Evolutionary conservation across 1,140 invertebrate species (phyloP).

Genomic region (Trichonephila inaurata): DNA sequence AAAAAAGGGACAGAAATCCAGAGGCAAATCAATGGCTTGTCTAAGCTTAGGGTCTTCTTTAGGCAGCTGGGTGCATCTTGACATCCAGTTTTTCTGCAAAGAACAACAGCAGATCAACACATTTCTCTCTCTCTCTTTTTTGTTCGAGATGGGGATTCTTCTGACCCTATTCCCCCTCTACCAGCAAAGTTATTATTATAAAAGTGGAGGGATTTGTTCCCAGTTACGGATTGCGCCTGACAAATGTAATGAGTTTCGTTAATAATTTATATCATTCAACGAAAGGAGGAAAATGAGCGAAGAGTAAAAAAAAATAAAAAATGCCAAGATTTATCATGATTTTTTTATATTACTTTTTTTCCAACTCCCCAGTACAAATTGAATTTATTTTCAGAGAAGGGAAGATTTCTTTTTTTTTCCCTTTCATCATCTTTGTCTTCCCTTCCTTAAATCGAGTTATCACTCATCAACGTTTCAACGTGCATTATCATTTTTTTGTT

Average conservation of each 20-base stretch:
- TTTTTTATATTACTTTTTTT: background rate
- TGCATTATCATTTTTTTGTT: conserved; percentile 18
- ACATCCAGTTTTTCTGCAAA: conserved; percentile 43
- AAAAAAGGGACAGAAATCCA: conserved; percentile 43
- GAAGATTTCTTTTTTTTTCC: background rate
- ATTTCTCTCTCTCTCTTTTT: background rate
- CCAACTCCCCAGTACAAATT: conserved; percentile 36
- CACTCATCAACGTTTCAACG: conserved; percentile 31
- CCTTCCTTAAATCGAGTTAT: conserved; percentile 50
- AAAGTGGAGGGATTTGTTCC: conserved; percentile 65
- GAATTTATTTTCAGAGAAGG: conserved; percentile 49
- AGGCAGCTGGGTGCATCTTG: conserved; percentile 60
- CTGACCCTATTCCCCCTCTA: background rate
- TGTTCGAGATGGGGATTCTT: background rate
- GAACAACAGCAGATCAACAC: conserved; percentile 67
- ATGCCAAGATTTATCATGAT: conserved; percentile 53
- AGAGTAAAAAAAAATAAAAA: background rate
- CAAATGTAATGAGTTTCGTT: conserved; percentile 75
- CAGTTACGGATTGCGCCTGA: conserved; percentile 70
- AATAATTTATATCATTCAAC: conserved; percentile 76
- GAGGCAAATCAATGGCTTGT: conserved; percentile 50
- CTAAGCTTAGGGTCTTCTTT: conserved; percentile 9
- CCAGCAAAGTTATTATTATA: conserved; percentile 62
- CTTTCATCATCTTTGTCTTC: background rate
- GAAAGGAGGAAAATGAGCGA: conserved; percentile 53